phyloP scores from a whole-genome alignment of 2,888 invertebrate species.

The Brenthis hecate region DNA sequence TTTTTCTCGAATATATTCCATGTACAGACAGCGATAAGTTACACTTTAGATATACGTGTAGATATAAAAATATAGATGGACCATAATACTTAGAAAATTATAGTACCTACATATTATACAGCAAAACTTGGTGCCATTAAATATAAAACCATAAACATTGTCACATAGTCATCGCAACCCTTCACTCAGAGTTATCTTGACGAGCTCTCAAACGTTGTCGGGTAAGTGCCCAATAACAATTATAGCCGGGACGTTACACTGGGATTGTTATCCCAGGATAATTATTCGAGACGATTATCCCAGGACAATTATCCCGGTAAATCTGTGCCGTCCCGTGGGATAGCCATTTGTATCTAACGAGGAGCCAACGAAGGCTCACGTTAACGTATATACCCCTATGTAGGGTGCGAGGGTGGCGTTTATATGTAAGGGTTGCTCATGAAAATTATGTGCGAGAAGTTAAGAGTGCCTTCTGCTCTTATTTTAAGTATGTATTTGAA shows the following conservation, averaged over 20 bases:
- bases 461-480: conserved; percentile 7
- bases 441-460: conserved; percentile 16
- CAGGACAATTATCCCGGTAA: conserved; percentile 38
- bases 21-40: no score
- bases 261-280: conserved; percentile 34
- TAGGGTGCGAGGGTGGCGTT: conserved; percentile 40
- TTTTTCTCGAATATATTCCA: no score
- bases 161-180: conserved; percentile 20
- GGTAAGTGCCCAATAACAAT: conserved; percentile 44
- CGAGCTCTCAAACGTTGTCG: conserved; percentile 30
- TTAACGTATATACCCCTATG: conserved; percentile 46
- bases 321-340: conserved; percentile 42
- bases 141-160: conserved; percentile 13
- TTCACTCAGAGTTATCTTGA: conserved; percentile 24
- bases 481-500: conserved; percentile 11
- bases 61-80: no score
- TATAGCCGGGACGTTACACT: conserved; percentile 38
- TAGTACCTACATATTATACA: not conserved
- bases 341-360: conserved; percentile 57
- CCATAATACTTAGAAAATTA: no score
- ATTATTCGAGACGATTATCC: conserved; percentile 33
- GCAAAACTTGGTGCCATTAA: not conserved
- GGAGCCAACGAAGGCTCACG: conserved; percentile 56
- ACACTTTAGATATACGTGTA: no score
- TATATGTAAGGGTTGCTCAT: not conserved